These are phyloP conservation scores for Xiphophorus birchmanni DNA, from an alignment of 2,797 vertebrate species.

Conservation along the genomic window DNA sequence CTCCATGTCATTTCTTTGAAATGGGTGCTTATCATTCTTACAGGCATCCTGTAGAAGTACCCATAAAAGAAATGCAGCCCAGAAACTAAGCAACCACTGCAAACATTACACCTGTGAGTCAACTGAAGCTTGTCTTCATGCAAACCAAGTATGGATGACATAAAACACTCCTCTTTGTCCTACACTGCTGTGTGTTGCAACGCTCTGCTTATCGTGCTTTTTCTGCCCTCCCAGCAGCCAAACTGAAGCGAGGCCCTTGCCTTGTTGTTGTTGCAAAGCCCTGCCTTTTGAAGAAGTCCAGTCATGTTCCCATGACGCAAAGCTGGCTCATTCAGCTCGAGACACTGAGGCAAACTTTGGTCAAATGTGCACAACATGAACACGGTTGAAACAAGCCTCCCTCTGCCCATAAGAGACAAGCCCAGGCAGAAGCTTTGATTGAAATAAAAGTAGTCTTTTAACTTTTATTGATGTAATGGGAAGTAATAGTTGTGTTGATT, in stretches of 20 bases:
- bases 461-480: not conserved
- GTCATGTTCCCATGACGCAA: constrained; percentile 63
- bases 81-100: constrained; percentile 7
- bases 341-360: constrained; percentile 29
- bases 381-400: constrained; percentile 18
- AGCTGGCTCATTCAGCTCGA: constrained; percentile 49
- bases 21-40: not conserved
- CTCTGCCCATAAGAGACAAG: constrained; percentile 5
- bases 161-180: constrained; percentile 63
- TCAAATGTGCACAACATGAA: constrained; percentile 23
- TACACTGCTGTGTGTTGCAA: constrained; percentile 48
- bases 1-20: not conserved
- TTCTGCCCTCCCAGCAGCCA: constrained; percentile 60
- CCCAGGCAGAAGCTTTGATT: not conserved
- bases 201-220: constrained; percentile 62
- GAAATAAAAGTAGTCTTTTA: not conserved
- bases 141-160: constrained; percentile 49
- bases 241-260: constrained; percentile 63
- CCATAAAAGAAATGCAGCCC: constrained; percentile 7
- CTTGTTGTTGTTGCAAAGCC: constrained; percentile 78
- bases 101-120: constrained; percentile 30
- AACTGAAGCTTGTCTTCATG: not conserved
- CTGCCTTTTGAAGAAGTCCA: constrained; percentile 69
- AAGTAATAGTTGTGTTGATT: not conserved
- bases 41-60: constrained; percentile 21